Percentiles rank a stretch among this genome's conserved stretches.
phyloP scores from a whole-genome alignment of 2,797 vertebrate species.

The Iguana delicatissima region DNA sequence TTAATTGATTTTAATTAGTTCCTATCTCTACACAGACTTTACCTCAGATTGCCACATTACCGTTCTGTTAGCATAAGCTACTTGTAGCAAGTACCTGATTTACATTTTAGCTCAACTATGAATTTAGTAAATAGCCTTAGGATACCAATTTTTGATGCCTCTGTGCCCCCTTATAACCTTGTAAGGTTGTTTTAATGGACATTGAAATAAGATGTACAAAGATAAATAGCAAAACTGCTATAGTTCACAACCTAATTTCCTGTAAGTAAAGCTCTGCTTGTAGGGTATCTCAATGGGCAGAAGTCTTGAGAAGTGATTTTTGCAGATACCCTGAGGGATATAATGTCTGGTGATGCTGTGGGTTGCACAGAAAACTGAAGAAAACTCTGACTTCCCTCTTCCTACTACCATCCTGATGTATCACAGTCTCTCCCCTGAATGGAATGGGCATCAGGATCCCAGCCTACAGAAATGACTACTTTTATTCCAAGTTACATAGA shows the following conservation, averaged over 20 bases:
- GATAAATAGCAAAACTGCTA: background rate
- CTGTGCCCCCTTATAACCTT: background rate
- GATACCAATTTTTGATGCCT: background rate
- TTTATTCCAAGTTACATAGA: background rate
- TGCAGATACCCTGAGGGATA: background rate
- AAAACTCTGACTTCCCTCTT: background rate
- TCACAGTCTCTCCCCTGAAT: background rate
- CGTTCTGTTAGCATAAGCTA: background rate
- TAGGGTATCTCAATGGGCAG: background rate
- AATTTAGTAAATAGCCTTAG: background rate
- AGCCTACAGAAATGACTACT: background rate
- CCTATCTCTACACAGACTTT: background rate
- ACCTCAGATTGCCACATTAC: background rate
- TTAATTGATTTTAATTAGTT: no score
- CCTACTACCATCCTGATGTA: background rate
- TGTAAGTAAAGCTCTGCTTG: background rate
- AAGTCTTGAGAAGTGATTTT: background rate
- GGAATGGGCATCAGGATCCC: background rate
- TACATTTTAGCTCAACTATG: background rate
- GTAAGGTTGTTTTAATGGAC: background rate
- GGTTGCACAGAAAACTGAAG: background rate
- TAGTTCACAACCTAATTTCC: background rate
- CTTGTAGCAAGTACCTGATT: background rate
- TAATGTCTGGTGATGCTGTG: background rate
- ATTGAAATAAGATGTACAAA: background rate